A percentile compares a stretch with the other conserved stretches of the same genome.
phyloP scores from a whole-genome alignment of 2,888 invertebrate species.

The Isotomurus palustris region DNA sequence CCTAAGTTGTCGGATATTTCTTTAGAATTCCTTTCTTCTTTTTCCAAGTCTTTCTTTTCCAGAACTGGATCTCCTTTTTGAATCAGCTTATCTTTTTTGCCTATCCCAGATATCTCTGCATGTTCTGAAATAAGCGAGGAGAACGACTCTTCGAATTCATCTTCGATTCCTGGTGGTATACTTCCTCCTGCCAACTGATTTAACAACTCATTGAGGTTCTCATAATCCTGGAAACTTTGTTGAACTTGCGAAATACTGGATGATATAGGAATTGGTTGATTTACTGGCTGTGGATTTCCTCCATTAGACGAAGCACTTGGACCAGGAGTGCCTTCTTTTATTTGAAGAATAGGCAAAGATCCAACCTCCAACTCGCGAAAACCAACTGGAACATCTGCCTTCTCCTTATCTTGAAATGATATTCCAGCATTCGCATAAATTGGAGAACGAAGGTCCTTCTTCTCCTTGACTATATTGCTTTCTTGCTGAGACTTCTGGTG shows the following conservation, averaged over 20 bases:
- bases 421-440: constrained; percentile 13
- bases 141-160: too few species aligned
- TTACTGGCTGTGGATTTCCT: too few species aligned
- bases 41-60: too few species aligned
- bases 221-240: constrained; percentile 3
- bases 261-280: too few species aligned
- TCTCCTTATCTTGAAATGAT: background rate
- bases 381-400: background rate
- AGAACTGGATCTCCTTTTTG: too few species aligned
- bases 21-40: too few species aligned
- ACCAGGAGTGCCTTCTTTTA: background rate
- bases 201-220: constrained; percentile 3
- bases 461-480: background rate
- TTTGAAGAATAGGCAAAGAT: background rate
- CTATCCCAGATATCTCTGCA: too few species aligned
- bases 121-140: too few species aligned
- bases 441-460: constrained; percentile 1
- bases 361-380: too few species aligned
- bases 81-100: too few species aligned
- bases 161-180: too few species aligned
- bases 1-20: too few species aligned
- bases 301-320: background rate
- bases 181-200: background rate
- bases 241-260: background rate
- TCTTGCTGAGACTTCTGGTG: background rate